A percentile compares a stretch with the other conserved stretches of the same genome.
Evolutionary conservation across 2,797 vertebrate genomes (phyloP).

Genomic region (Fistularia tabacaria): DNA sequence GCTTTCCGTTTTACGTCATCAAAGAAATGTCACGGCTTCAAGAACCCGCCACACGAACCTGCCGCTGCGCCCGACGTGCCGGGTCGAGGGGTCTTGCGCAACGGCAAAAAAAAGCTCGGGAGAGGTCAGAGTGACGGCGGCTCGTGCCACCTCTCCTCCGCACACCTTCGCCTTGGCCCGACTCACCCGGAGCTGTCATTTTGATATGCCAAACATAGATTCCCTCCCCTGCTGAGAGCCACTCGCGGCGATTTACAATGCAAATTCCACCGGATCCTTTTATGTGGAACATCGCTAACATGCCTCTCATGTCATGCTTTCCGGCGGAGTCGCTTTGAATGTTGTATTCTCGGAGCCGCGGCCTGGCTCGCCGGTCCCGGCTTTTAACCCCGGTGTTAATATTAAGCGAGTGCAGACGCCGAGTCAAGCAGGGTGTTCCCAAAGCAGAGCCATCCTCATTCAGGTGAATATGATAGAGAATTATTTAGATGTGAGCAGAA

Average conservation of each 20-base stretch:
- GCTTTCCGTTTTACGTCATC: no score
- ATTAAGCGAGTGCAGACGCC: slow-evolving; percentile 54
- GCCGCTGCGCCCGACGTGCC: no score
- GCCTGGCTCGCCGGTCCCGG: slow-evolving; percentile 44
- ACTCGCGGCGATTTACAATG: slow-evolving; percentile 38
- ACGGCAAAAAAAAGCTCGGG: no score
- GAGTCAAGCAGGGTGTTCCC: slow-evolving; percentile 37
- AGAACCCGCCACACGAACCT: no score
- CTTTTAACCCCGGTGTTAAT: slow-evolving; percentile 57
- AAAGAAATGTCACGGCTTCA: no score
- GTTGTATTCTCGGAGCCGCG: slow-evolving; percentile 38
- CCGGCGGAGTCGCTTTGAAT: slow-evolving; percentile 45
- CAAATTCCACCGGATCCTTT: slow-evolving; percentile 46
- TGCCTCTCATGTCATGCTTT: slow-evolving; percentile 33
- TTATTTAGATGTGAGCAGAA: slow-evolving; percentile 59
- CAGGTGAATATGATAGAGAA: slow-evolving; percentile 64
- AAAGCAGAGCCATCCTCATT: slow-evolving; percentile 30
- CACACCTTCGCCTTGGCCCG: neutral
- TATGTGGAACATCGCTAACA: slow-evolving; percentile 44
- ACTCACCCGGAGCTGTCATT: slow-evolving; percentile 36
- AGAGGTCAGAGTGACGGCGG: neutral
- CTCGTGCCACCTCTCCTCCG: no score
- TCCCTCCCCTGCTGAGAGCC: slow-evolving; percentile 19
- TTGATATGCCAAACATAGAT: slow-evolving; percentile 34
- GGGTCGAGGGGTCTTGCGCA: no score